Base-by-base conservation (phyloP, 2,113 vertebrate genomes). In the Tor tambroides region DNA sequence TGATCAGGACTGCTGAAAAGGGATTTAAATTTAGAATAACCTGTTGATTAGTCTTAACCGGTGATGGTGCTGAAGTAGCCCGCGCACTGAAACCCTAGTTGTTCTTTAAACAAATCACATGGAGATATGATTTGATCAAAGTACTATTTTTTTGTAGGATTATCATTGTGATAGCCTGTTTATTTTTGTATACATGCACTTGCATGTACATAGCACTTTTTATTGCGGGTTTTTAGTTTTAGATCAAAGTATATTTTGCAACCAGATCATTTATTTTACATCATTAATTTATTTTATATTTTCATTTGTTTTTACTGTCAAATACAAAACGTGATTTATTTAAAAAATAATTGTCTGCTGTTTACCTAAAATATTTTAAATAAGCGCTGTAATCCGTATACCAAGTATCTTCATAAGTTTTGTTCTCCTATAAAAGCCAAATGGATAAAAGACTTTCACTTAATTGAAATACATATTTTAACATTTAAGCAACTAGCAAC, bases 11-110 rank as follows among this genome's bases (percentile, higher is more conserved):
- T 59, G 38, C 67, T 65, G 56, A 51, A 28, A 78, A 12, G 63
- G 28, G 38, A 69, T 88, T 87, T 88, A 87, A 72, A 87, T 91
- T 89, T 85, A 88, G 87, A 71, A 77, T 69, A 63, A 83, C 84
- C 86, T 84, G 88, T 86, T 90, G 87, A 89, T 90, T 86, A 59
- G 79, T 88, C 75, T 78, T 85, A 83, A 49, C 63, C 46, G 43
- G 83, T 78, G 38, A 56, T 78, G 76, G 81, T 51, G 81, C 65
- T 26, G 54, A 76, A 85, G 82, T 81, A 17, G n/a, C 2, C 49
- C 6, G 28, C 65, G 65, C 65, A 41, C 56, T 56, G 17, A 21
- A 56, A 56, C 19, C 19, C 6, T 38, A 38, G 35, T 38, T 35
- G 69, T 72, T 72, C 32, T 71, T 71, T 35, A 3, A 32, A 14